Base-by-base conservation (phyloP, 1,140 invertebrate species). In the Halesus radiatus region DNA sequence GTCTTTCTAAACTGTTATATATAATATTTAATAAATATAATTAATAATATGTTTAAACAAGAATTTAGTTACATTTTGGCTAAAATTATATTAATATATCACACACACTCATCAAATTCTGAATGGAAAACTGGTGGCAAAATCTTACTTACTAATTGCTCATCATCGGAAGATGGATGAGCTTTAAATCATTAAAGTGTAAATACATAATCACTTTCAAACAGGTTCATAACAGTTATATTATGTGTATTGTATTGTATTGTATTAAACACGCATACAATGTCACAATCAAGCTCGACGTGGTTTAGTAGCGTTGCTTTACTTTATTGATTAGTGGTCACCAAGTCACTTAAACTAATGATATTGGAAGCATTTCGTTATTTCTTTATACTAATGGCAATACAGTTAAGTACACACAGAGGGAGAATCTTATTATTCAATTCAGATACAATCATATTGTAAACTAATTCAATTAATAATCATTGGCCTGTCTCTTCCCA, bases 341-440 rank as follows among this genome's bases (percentile, higher is more conserved):
- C 26, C 20, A 78, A 45, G 15, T 66, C 3, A 13, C 62, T 68
- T 68, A 66, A 50, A 23, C 50, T 78, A 78, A 56, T 79, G 72
- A 76, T 80, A 83, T 83, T 83, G 82, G 82, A 83, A 83, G 82
- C 82, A 83, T 83, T 83, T 83, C 78, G 52, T 81, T 83, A 83
- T 83, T 83, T 81, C 45, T 64, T 77, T 83, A 80, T 76, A 32
- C 82, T 83, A 83, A 81, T 83, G 82, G 82, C 82, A 81, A 81
- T 83, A 80, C 68, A 52, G 64, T 83, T 83, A 81, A 83, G 82
- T 81, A 83, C 82, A 81, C 79, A 73, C 56, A 79, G 78, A 76
- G 79, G 70, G 70, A 56, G 70, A 74, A 32, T 56, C 53, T n/a
- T 54, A 54, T 50, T 74, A 74, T 56, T 74, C 22, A 53, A 74